Evolutionary conservation across 2,797 vertebrate species (phyloP), one percentile per base, ranked within the genome.

Genomic region (Phalloptychus januarius): DNA sequence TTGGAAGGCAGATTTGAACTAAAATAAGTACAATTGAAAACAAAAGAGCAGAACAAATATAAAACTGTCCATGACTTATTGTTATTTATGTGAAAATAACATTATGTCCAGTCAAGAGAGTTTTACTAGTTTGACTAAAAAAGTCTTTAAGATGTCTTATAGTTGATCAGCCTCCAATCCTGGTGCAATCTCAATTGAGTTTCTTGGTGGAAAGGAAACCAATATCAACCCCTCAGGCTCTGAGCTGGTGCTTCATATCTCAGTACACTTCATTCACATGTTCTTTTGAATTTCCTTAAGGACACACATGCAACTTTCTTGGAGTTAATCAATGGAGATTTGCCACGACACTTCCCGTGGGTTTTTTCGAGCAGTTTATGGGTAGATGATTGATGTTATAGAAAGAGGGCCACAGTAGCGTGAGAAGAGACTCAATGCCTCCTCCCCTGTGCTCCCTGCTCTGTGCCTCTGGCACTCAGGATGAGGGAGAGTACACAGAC

Each of bases 341-440:
- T 1, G 36, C 75, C 76, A 79, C 77, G 10, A 36, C 18, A 56
- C 61, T 71, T 86, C 90, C 83, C 77, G 71, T 40, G 72, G 79
- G 83, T 52, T 48, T n/a, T 67, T 33, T 46, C 75, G 71, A 77
- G 71, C 76, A 65, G 65, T 83, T 86, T 71, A 73, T 52, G 79
- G 79, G 28, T 2, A 79, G 85, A 85, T 77, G 78, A 85, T 91
- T 88, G 86, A 91, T 83, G 86, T 89, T 83, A 88, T 78, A 11
- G 18, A 76, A 61, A 85, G 48, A 85, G 74, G 75, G 76, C 58
- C 78, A 76, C 18, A 23, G 75, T 93, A 89, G 93, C 91, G 91
- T 94, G 93, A 93, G 91, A 93, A 87, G 89, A 89, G 87, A 48
- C 76, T 82, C 70, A 48, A 36, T 33, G 58, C 56, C 69, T 82